Conservation (phyloP, 2,113 vertebrate genomes). For the Setophaga kirtlandii region DNA sequence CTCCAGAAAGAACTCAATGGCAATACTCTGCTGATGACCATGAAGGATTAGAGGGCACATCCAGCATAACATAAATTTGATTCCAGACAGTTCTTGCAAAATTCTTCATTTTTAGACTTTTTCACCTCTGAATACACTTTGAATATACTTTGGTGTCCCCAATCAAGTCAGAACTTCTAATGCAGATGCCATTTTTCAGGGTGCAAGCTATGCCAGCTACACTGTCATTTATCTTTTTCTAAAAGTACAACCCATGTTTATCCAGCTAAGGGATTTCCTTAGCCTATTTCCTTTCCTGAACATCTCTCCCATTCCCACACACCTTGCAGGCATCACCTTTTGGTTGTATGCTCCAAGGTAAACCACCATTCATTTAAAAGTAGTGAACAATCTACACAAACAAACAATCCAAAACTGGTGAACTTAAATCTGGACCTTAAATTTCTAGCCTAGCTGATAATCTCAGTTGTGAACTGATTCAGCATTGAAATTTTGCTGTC, state of each 20-base stretch:
- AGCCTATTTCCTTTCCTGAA: not conserved
- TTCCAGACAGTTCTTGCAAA: not conserved
- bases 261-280: not conserved
- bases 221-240: not conserved
- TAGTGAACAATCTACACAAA: not conserved
- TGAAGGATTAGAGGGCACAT: not conserved
- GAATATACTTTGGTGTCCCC: not conserved
- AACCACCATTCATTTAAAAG: not conserved
- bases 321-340: accelerated
- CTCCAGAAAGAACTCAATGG: not conserved
- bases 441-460: not conserved
- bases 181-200: not conserved
- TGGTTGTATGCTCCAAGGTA: accelerated
- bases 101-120: not conserved
- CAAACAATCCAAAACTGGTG: not conserved
- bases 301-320: not conserved
- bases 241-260: not conserved
- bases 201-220: not conserved
- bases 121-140: not conserved
- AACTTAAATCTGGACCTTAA: not conserved
- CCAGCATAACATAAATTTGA: not conserved
- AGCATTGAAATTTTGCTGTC: not conserved
- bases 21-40: not conserved
- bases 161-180: not conserved
- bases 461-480: not conserved